Conservation (phyloP, 1,140 invertebrate species). For the Drosophila albomicans region DNA sequence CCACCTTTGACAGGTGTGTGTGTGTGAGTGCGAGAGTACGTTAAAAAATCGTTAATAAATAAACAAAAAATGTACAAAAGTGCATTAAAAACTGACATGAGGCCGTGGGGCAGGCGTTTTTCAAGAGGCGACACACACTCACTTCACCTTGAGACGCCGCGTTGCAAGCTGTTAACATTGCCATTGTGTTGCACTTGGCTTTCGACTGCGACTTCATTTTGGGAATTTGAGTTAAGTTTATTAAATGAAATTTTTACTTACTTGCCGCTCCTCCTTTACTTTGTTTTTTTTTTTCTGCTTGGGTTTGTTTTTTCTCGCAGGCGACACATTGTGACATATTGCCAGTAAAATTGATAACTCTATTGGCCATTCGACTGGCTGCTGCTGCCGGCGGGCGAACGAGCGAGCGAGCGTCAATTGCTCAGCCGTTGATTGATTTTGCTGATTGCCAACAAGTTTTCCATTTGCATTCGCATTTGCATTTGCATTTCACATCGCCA, state of each 20-base stretch:
- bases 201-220: conserved; percentile 72
- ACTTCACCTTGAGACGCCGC: conserved; percentile 54
- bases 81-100: conserved; percentile 39
- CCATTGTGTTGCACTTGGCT: conserved; percentile 25
- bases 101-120: conserved; percentile 9
- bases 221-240: conserved; percentile 50
- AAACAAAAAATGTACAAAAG: conserved; percentile 53
- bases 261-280: conserved; percentile 44
- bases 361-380: conserved; percentile 67
- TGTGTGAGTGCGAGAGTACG: conserved; percentile 22
- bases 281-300: too few relatives aligned
- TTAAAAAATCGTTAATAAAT: conserved; percentile 43
- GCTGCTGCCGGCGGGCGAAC: conserved; percentile 39
- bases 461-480: conserved; percentile 59
- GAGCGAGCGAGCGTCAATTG: conserved; percentile 66
- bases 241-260: conserved; percentile 76
- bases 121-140: conserved; percentile 47
- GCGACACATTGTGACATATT: conserved; percentile 67
- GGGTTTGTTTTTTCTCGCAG: neutral
- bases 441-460: conserved; percentile 79
- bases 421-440: conserved; percentile 77
- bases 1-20: conserved; percentile 53
- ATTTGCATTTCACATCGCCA: conserved; percentile 28
- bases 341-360: conserved; percentile 81
- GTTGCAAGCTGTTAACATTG: conserved; percentile 42